A percentile compares a stretch with the other conserved stretches of the same genome.
Evolutionary conservation across 1,140 invertebrate species (phyloP).

Genomic region (Radopholus similis): DNA sequence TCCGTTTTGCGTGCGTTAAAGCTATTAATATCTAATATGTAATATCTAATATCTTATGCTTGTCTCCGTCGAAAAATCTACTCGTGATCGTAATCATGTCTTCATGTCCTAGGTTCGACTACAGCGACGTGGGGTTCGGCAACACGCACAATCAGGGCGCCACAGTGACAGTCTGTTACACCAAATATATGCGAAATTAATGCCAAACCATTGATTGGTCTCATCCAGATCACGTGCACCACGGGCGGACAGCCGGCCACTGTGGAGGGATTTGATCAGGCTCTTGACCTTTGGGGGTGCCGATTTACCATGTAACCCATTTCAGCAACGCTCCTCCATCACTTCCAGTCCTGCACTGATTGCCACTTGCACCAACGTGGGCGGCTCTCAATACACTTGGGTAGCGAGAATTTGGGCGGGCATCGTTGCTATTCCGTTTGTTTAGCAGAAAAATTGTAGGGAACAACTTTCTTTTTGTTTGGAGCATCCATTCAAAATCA

Average conservation of each 20-base stretch:
- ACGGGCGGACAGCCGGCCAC: slow-evolving; percentile 59
- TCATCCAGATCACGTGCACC: slow-evolving; percentile 57
- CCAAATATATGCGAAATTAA: neutral
- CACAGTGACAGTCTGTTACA: neutral
- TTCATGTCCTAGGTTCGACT: slow-evolving; percentile 48
- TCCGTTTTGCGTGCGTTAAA: too few relatives aligned
- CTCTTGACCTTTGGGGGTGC: neutral
- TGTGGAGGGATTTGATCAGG: slow-evolving; percentile 60
- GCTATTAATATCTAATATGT: too few relatives aligned
- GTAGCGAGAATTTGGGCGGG: too few relatives aligned
- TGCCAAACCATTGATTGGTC: too few relatives aligned
- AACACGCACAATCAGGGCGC: slow-evolving; percentile 48
- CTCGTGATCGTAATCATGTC: neutral
- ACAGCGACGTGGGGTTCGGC: slow-evolving; percentile 56
- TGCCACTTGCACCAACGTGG: slow-evolving; percentile 57
- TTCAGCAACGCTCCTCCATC: slow-evolving; percentile 58
- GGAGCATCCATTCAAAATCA: too few relatives aligned
- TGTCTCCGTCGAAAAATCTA: neutral
- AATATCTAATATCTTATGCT: neutral
- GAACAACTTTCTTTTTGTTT: too few relatives aligned
- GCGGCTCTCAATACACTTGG: slow-evolving; percentile 59
- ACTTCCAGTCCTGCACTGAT: slow-evolving; percentile 51
- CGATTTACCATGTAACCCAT: neutral
- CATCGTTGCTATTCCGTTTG: too few relatives aligned
- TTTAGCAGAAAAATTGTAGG: too few relatives aligned